These are phyloP conservation scores for Lates japonicus DNA, from an alignment of 2,797 vertebrate genomes.

Conservation along the genomic window DNA sequence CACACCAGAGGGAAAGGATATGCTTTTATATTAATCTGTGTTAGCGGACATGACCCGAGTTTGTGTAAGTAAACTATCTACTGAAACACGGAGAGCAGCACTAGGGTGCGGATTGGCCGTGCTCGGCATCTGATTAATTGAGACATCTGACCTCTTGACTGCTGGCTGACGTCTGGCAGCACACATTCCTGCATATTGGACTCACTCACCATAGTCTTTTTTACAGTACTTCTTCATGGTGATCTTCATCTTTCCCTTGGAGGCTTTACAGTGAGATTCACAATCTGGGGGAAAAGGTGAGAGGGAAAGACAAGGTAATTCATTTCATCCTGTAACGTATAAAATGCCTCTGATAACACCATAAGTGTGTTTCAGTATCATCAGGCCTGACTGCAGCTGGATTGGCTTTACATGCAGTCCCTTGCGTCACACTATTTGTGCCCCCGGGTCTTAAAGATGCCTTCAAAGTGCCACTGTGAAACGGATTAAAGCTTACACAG, in stretches of 20 bases:
- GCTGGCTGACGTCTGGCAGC: slow-evolving; percentile 48
- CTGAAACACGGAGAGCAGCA: slow-evolving; percentile 25
- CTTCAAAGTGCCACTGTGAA: slow-evolving; percentile 68
- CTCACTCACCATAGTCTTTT: slow-evolving; percentile 97
- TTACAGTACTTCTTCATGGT: slow-evolving; percentile 99
- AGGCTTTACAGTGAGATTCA: slow-evolving; percentile 97
- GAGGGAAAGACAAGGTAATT: background rate
- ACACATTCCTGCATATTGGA: slow-evolving; percentile 47
- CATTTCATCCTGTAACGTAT: background rate
- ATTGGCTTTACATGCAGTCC: slow-evolving; percentile 22
- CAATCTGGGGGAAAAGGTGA: slow-evolving; percentile 83
- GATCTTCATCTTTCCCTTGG: slow-evolving; percentile 99
- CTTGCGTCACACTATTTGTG: slow-evolving; percentile 30
- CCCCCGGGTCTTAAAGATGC: slow-evolving; percentile 39
- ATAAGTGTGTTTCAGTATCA: background rate
- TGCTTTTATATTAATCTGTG: slow-evolving; percentile 30
- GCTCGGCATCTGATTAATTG: slow-evolving; percentile 60
- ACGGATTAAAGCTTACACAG: slow-evolving; percentile 85
- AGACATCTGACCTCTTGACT: slow-evolving; percentile 66
- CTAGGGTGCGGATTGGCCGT: slow-evolving; percentile 24
- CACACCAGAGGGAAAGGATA: slow-evolving; percentile 21
- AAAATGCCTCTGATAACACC: background rate
- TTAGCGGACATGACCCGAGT: slow-evolving; percentile 24
- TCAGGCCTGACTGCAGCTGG: slow-evolving; percentile 26
- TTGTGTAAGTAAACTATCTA: slow-evolving; percentile 61